Conservation (phyloP, 1,140 invertebrate species). For the Sycobia sp. region DNA sequence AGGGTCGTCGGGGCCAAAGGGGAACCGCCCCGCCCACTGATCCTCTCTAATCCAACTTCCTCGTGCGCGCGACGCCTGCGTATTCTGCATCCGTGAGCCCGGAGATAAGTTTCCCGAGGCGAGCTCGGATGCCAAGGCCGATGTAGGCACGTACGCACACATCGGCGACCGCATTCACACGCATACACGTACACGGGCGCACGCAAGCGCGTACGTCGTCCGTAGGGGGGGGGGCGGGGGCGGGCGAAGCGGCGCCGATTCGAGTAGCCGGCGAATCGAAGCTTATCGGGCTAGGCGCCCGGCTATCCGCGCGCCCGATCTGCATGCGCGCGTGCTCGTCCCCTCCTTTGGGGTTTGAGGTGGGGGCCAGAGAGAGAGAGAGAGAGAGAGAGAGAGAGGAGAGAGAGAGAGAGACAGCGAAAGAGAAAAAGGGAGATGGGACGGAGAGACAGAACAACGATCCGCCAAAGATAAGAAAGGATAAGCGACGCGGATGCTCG, state of each 20-base stretch:
- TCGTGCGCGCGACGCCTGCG: not conserved
- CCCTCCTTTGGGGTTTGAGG: not conserved
- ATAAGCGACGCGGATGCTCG: not conserved
- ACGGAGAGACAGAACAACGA: no score
- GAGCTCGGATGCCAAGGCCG: no score
- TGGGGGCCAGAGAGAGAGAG: not conserved
- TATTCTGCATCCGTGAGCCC: not conserved
- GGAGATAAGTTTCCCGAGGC: not conserved
- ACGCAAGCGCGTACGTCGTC: not conserved
- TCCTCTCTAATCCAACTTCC: conserved; percentile 15
- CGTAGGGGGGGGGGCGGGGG: not conserved
- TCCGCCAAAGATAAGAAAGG: not conserved
- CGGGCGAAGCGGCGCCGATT: no score
- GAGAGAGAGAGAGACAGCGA: conserved; percentile 7
- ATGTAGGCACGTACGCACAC: no score
- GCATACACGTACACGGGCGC: no score
- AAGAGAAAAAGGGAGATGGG: not conserved
- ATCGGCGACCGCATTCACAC: no score
- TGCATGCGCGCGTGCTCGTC: no score
- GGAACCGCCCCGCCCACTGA: conserved; percentile 1
- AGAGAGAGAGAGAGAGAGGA: not conserved
- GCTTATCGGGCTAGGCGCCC: not conserved
- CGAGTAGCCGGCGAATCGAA: not conserved
- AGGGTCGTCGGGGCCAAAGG: not conserved
- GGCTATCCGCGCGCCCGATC: conserved; percentile 6